Base-by-base conservation (phyloP, 2,113 vertebrate species). In the Corvus hawaiiensis region DNA sequence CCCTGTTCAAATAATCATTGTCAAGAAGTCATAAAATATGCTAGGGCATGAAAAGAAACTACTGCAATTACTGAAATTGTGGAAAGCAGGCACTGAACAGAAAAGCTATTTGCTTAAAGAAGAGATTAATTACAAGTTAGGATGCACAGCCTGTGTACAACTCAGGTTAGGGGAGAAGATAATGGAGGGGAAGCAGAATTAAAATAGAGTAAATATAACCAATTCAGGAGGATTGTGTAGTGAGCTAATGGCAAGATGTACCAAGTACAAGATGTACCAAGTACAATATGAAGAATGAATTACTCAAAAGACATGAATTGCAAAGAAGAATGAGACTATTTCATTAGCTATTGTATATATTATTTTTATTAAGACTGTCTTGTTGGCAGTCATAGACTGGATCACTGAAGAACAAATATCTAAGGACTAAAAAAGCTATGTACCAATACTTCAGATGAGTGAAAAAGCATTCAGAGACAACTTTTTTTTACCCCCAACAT, bases 21-120 rank as follows among this genome's bases (percentile, higher is more conserved):
- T 51, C 83, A 96, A 88, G 79, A 96, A 93, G 67, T 55, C 39
- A 67, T 86, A 94, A 94, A 93, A 92, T 93, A 93, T 89, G 84
- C 73, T 21, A 61, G 33, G 22, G 13, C 90, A 92, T 94, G 92
- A 77, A 95, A 87, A 92, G 35, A 81, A 89, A 81, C 87, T 90
- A 91, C 32, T 58, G 63, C 62, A 88, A 74, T 37, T 75, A 89
- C 41, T 66, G 79, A 77, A 92, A 67, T 4, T 56, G 27, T 83
- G 33, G 37, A 76, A 84, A 94, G 26, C 66, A 89, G 58, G 68
- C 21, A 46, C 24, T 89, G 78, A 87, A 79, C 32, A 54, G 58
- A 87, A 87, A 87, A 91, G 20, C 28, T 84, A 43, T 68, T 91
- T 82, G 33, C 41, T 80, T 87, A 87, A 84, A 89, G 30, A 84